Percentiles rank a stretch among this genome's conserved stretches.
Conservation (phyloP, 1,140 invertebrate species). For the Microplitis mediator region DNA sequence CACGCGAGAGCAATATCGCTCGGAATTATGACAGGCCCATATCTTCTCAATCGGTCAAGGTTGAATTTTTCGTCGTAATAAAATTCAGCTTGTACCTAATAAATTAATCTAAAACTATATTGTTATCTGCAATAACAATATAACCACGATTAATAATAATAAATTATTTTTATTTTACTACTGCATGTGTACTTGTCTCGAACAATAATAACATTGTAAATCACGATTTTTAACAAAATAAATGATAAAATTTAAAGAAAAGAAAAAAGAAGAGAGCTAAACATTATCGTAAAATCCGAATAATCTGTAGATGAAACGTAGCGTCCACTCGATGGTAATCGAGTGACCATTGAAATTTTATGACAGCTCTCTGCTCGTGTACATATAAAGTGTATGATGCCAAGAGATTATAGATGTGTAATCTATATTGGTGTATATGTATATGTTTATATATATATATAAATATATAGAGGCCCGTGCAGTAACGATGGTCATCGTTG, state of each 20-base stretch:
- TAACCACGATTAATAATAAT: too few species aligned
- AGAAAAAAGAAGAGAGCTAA: too few species aligned
- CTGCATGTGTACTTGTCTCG: too few species aligned
- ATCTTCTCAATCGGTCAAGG: constrained; percentile 22
- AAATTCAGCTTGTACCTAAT: neutral
- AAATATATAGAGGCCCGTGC: neutral
- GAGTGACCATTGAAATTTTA: constrained; percentile 6
- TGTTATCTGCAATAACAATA: neutral
- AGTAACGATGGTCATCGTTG: constrained; percentile 12
- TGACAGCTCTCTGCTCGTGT: neutral
- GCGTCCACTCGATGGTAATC: neutral
- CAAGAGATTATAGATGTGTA: neutral
- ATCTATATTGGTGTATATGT: neutral
- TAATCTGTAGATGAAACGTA: neutral
- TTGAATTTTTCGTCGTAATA: constrained; percentile 23
- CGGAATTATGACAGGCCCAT: constrained; percentile 24
- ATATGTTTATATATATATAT: too few species aligned
- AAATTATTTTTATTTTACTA: too few species aligned
- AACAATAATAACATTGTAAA: too few species aligned
- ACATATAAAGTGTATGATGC: too few species aligned
- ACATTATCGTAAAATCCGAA: neutral
- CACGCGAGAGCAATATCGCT: constrained; percentile 23
- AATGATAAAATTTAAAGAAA: too few species aligned
- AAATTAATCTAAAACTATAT: neutral
- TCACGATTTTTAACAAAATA: too few species aligned